These are phyloP conservation scores for Ophthalmotilapia sp. DNA, from an alignment of 2,113 vertebrate species.

Conservation along the genomic window DNA sequence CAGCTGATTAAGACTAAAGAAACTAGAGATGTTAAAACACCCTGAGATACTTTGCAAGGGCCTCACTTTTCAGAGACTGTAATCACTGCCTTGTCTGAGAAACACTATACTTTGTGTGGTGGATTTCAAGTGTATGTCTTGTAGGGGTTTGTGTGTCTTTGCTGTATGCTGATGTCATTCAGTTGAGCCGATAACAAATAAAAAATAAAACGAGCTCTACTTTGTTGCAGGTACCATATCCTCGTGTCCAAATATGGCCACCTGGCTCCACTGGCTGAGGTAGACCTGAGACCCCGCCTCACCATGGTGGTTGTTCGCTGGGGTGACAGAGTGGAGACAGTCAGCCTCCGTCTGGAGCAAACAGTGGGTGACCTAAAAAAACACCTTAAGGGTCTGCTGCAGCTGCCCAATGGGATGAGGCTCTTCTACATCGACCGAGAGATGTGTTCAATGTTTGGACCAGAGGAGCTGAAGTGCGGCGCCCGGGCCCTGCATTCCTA, in stretches of 20 bases:
- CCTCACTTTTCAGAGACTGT: background rate
- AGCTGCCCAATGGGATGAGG: conserved; percentile 83
- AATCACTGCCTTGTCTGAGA: background rate
- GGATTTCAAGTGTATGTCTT: background rate
- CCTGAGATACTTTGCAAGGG: background rate
- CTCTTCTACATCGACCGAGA: conserved; percentile 89
- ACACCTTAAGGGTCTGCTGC: conserved; percentile 80
- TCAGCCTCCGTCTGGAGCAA: conserved; percentile 87
- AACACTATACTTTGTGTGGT: background rate
- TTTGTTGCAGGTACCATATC: conserved; percentile 79
- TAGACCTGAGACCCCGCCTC: conserved; percentile 86
- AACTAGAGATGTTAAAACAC: background rate
- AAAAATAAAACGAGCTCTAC: background rate
- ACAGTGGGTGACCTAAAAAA: conserved; percentile 94
- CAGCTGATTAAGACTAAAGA: background rate
- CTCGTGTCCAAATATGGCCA: conserved; percentile 91
- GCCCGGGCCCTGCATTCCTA: conserved; percentile 87
- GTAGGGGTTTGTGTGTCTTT: background rate
- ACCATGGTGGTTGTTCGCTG: conserved; percentile 86
- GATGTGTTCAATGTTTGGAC: conserved; percentile 75
- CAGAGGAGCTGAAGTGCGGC: conserved; percentile 89
- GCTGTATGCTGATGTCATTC: background rate
- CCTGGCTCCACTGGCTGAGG: conserved; percentile 87
- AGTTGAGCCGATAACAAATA: background rate
- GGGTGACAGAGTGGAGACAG: conserved; percentile 80